These are phyloP conservation scores for Lophotis ruficrista DNA, from an alignment of 2,113 vertebrate species.

Conservation along the genomic window DNA sequence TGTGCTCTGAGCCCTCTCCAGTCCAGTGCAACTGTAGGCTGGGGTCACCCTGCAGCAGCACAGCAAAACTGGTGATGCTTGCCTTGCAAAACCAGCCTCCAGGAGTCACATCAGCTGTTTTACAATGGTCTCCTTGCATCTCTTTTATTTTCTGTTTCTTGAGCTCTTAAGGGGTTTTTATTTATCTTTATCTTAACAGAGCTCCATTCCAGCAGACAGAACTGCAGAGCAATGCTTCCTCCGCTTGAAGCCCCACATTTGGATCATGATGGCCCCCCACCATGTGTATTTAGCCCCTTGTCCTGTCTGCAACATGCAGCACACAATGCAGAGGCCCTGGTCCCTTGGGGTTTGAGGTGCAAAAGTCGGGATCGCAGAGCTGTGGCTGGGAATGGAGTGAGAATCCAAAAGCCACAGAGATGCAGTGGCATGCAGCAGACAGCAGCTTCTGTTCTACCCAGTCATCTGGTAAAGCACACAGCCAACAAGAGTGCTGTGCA, in stretches of 20 bases:
- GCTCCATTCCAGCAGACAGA: neutral
- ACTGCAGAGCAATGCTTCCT: neutral
- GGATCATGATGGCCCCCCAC: neutral
- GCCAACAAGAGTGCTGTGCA: neutral
- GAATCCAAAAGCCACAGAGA: neutral
- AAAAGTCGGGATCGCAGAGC: neutral
- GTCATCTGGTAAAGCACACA: neutral
- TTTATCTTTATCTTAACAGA: neutral
- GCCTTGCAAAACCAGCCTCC: neutral
- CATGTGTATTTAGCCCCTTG: rapidly evolving
- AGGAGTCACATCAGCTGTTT: neutral
- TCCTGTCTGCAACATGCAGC: neutral
- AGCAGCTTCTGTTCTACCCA: neutral
- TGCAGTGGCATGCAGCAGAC: neutral
- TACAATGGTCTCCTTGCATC: neutral
- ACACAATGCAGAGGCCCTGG: neutral
- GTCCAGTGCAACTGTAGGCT: neutral
- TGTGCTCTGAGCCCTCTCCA: rapidly evolving
- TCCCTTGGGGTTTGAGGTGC: neutral
- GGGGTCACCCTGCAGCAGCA: neutral
- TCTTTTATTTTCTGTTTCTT: neutral
- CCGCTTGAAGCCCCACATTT: neutral
- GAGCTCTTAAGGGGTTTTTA: neutral
- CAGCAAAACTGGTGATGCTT: neutral
- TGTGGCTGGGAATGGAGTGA: neutral